Conservation (phyloP, 2,888 invertebrate genomes). For the Eupeodes luniger region DNA sequence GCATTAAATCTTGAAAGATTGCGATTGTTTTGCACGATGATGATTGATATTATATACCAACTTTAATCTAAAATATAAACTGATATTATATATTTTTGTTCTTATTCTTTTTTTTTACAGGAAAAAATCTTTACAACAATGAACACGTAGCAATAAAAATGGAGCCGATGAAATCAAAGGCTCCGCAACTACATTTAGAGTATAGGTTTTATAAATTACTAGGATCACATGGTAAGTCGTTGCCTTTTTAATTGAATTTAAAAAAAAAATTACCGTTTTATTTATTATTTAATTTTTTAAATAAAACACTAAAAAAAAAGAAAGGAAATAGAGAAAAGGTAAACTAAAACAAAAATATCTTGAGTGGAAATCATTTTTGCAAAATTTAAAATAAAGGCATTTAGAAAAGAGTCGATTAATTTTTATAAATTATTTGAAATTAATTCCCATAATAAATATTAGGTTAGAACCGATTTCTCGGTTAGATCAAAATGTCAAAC, state of each 20-base stretch:
- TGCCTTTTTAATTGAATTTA: constrained; percentile 29
- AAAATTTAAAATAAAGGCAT: constrained; percentile 32
- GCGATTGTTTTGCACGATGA: neutral
- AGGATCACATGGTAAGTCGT: constrained; percentile 95
- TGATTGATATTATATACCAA: neutral
- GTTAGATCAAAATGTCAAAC: too few relatives aligned
- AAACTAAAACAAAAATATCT: neutral
- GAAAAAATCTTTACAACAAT: constrained; percentile 99
- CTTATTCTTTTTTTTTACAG: constrained; percentile 86
- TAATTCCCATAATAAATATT: too few relatives aligned
- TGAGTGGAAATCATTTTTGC: neutral
- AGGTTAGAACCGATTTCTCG: too few relatives aligned
- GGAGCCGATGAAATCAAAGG: constrained; percentile 99
- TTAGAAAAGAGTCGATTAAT: neutral
- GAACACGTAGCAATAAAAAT: constrained; percentile 99
- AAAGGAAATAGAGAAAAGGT: constrained; percentile 55
- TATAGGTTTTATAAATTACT: constrained; percentile 99
- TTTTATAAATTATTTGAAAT: too few relatives aligned
- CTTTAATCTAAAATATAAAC: neutral
- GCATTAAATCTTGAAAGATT: too few relatives aligned
- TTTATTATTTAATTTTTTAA: neutral
- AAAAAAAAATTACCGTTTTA: neutral
- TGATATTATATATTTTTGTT: neutral
- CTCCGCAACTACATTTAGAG: constrained; percentile 99
- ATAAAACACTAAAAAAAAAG: constrained; percentile 16